Evolutionary conservation across 2,888 invertebrate species (phyloP).

Genomic region (Eupithecia vulgata): DNA sequence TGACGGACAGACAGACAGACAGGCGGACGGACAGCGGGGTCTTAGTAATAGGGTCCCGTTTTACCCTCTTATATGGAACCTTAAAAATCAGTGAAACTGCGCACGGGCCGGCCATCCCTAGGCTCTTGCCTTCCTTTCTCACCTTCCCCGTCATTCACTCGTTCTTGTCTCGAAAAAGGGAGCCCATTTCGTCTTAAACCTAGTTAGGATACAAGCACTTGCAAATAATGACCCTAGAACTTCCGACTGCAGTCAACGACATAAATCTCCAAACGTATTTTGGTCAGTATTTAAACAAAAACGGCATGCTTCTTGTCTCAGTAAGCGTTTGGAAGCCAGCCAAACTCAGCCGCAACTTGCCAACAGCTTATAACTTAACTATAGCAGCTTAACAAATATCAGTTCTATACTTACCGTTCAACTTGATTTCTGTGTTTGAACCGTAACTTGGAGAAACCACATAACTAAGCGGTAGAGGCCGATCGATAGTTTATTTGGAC

Average conservation of each 20-base stretch:
- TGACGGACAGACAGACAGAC: too few relatives aligned
- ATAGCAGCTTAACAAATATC: slow-evolving; percentile 48
- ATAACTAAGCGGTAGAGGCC: background rate
- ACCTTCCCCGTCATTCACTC: too few relatives aligned
- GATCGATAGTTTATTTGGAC: background rate
- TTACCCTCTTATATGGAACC: too few relatives aligned
- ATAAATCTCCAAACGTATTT: slow-evolving; percentile 42
- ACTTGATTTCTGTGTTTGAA: slow-evolving; percentile 1
- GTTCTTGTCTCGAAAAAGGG: too few relatives aligned
- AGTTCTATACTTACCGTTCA: slow-evolving; percentile 22
- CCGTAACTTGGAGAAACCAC: background rate
- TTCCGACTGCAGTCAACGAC: slow-evolving; percentile 13
- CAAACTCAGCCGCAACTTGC: slow-evolving; percentile 47
- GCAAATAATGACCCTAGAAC: slow-evolving; percentile 7
- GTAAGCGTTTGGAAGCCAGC: slow-evolving; percentile 45
- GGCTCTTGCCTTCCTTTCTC: too few relatives aligned
- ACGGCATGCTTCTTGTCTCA: slow-evolving; percentile 46
- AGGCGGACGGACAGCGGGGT: too few relatives aligned
- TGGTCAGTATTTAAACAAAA: slow-evolving; percentile 45
- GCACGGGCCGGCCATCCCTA: too few relatives aligned
- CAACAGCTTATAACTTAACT: slow-evolving; percentile 49
- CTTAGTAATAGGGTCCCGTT: too few relatives aligned
- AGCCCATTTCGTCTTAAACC: background rate
- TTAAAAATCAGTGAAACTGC: too few relatives aligned
- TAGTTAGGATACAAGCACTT: background rate